Evolutionary conservation across 2,888 invertebrate species (phyloP).

Genomic region (Cerastoderma edule): DNA sequence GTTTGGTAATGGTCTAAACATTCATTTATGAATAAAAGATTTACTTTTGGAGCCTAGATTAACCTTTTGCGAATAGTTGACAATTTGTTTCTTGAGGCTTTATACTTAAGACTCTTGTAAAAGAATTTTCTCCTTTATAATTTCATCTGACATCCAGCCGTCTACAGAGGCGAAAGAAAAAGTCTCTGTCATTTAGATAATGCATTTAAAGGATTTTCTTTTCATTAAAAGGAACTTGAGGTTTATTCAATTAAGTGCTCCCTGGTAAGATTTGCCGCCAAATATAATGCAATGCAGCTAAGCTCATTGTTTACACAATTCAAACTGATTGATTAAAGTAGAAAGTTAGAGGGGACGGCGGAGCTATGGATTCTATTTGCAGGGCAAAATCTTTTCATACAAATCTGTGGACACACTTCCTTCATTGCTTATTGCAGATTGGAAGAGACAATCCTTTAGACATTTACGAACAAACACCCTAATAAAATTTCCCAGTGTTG

Average conservation of each 20-base stretch:
- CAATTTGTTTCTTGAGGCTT: no score
- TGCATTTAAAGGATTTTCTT: background rate
- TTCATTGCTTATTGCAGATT: background rate
- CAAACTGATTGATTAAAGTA: constrained; percentile 23
- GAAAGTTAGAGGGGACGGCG: constrained; percentile 2
- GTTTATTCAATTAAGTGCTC: constrained; percentile 17
- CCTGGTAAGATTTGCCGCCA: background rate
- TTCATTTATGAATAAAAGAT: no score
- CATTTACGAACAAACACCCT: no score
- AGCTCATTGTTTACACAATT: constrained; percentile 16
- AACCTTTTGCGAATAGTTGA: no score
- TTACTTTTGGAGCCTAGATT: no score
- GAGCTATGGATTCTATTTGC: constrained; percentile 14
- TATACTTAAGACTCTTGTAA: no score
- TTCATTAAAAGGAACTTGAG: constrained; percentile 12
- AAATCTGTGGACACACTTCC: background rate
- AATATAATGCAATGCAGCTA: constrained; percentile 8
- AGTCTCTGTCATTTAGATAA: background rate
- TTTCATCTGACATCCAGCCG: no score
- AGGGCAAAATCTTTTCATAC: constrained; percentile 8
- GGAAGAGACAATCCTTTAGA: background rate
- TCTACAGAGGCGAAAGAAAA: no score
- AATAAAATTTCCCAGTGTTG: no score
- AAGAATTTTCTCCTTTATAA: constrained; percentile 9
- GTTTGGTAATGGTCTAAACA: no score